Evolutionary conservation across 1,140 invertebrate species (phyloP).

Genomic region (Drosophila parabipectinata): DNA sequence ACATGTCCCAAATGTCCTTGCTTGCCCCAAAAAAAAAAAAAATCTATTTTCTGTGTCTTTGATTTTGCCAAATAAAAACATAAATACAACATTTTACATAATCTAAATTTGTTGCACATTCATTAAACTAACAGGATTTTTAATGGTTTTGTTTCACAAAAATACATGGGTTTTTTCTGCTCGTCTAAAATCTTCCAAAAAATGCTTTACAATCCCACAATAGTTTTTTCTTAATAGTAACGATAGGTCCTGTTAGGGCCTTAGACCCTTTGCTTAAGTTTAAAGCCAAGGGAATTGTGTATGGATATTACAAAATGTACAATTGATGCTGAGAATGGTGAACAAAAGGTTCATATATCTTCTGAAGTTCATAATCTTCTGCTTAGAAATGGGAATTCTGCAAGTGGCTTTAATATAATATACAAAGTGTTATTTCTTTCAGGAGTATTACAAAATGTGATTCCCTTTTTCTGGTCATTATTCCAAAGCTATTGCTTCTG

Average conservation of each 20-base stretch:
- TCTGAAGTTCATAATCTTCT: too few relatives aligned
- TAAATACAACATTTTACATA: slow-evolving; percentile 36
- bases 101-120: not conserved
- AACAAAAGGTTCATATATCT: too few relatives aligned
- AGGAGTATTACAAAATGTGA: too few relatives aligned
- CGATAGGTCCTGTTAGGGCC: too few relatives aligned
- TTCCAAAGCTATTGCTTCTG: too few relatives aligned
- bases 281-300: not conserved
- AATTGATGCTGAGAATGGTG: too few relatives aligned
- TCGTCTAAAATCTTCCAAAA: not conserved
- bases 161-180: not conserved
- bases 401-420: not conserved
- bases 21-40: slow-evolving; percentile 16
- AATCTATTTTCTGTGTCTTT: slow-evolving; percentile 43
- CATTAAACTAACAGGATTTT: not conserved
- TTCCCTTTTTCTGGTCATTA: not conserved
- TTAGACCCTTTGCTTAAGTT: not conserved
- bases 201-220: slow-evolving; percentile 6
- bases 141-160: not conserved
- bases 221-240: not conserved
- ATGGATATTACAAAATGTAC: too few relatives aligned
- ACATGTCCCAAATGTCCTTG: not conserved
- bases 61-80: slow-evolving; percentile 63
- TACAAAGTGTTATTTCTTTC: not conserved
- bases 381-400: not conserved